Conservation (phyloP, 2,888 invertebrate genomes). For the Didymodactylos carnosus region DNA sequence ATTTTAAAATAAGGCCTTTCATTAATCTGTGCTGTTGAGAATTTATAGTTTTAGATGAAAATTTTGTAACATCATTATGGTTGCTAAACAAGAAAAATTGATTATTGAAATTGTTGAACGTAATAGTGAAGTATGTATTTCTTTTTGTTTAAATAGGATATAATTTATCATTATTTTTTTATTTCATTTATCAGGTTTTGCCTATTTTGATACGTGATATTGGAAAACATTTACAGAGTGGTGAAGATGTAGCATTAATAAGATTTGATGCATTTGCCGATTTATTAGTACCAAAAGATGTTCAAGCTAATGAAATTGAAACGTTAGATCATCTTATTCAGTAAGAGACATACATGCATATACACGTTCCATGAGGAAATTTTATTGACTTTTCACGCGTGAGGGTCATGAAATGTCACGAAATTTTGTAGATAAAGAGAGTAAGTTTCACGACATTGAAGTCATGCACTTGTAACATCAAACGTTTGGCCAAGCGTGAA, state of each 20-base stretch:
- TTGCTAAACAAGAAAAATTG: not conserved
- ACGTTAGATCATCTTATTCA: not conserved
- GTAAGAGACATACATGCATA: not conserved
- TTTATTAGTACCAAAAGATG: conserved; percentile 56
- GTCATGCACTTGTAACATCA: no score
- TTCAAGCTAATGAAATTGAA: conserved; percentile 46
- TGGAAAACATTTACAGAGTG: not conserved
- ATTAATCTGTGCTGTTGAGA: no score
- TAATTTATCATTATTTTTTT: not conserved
- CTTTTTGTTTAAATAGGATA: not conserved
- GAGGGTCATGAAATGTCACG: no score
- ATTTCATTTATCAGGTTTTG: not conserved
- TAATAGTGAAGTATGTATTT: not conserved
- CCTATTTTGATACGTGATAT: not conserved
- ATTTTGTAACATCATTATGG: not conserved
- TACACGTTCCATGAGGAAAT: no score
- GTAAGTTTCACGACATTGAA: no score
- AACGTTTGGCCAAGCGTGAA: no score
- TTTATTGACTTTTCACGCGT: no score
- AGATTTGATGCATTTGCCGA: conserved; percentile 85
- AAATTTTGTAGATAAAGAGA: no score
- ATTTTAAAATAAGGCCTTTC: no score
- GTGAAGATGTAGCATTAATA: conserved; percentile 49
- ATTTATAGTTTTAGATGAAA: not conserved
- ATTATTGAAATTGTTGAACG: not conserved